These are phyloP conservation scores for Platichthys flesus DNA, from an alignment of 2,113 vertebrate genomes.

Conservation along the genomic window DNA sequence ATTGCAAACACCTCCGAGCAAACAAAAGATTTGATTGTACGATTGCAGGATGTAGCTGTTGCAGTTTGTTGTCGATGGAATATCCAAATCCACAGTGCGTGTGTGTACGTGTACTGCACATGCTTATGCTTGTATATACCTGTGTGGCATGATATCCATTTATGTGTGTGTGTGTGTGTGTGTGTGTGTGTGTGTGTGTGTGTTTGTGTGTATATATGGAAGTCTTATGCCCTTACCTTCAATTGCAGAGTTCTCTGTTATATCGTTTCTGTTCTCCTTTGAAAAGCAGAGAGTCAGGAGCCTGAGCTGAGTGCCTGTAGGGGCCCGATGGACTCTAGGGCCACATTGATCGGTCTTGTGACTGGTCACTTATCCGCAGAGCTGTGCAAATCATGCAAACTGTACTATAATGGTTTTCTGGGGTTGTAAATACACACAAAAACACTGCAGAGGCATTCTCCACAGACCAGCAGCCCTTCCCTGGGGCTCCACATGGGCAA, in stretches of 20 bases:
- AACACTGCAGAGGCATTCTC: constrained; percentile 24
- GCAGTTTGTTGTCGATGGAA: constrained; percentile 38
- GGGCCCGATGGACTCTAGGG: constrained; percentile 26
- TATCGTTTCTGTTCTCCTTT: constrained; percentile 2
- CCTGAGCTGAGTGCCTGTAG: constrained; percentile 11
- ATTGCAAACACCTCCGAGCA: constrained; percentile 62
- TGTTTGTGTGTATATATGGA: not conserved
- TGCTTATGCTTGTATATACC: not conserved
- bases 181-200: too few relatives aligned
- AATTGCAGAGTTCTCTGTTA: not conserved
- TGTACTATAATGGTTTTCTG: not conserved
- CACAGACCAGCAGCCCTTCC: constrained; percentile 37
- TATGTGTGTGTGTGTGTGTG: not conserved
- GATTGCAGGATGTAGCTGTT: constrained; percentile 20
- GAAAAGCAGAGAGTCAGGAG: not conserved
- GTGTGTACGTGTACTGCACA: not conserved
- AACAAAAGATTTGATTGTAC: constrained; percentile 62
- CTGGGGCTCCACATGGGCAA: constrained; percentile 30
- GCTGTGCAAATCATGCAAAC: constrained; percentile 38
- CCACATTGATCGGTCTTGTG: constrained; percentile 54
- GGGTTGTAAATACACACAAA: not conserved
- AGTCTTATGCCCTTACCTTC: not conserved
- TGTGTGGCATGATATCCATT: too few relatives aligned
- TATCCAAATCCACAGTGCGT: constrained; percentile 26
- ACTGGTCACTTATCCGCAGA: constrained; percentile 59